A percentile compares a stretch with the other conserved stretches of the same genome.
Conservation (phyloP, 2,113 vertebrate genomes). For the Phoenicopterus ruber region DNA sequence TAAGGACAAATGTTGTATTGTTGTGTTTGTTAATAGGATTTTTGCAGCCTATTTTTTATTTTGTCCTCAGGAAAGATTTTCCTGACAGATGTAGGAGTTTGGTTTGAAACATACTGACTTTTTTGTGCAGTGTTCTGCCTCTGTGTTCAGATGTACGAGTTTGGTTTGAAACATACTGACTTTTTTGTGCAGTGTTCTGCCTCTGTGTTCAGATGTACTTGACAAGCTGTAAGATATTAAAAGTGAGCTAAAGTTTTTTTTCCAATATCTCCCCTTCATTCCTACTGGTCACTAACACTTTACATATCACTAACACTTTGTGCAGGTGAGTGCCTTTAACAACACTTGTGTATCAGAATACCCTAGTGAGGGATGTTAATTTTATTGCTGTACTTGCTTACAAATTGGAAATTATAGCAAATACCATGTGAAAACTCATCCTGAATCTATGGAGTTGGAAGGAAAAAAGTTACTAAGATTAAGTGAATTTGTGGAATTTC, state of each 20-base stretch:
- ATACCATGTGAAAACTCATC: not conserved
- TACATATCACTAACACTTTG: not conserved
- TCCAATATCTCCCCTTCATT: not conserved
- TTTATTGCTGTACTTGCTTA: not conserved
- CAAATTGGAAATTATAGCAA: not conserved
- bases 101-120: not conserved
- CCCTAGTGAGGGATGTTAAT: not conserved
- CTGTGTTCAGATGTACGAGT: not conserved
- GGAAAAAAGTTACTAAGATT: not conserved
- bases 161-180: not conserved
- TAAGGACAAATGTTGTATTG: not conserved
- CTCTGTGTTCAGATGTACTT: not conserved
- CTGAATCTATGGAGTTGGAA: not conserved
- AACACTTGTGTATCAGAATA: not conserved
- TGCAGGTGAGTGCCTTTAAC: not conserved
- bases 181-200: not conserved
- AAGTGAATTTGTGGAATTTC: not conserved
- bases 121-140: not conserved
- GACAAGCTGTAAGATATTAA: not conserved
- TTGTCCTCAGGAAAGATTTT: not conserved
- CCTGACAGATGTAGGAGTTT: not conserved
- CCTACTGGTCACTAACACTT: not conserved
- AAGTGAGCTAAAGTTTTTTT: not conserved
- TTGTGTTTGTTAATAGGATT: not conserved
- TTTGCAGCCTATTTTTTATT: not conserved